phyloP scores from a whole-genome alignment of 2,888 invertebrate species.

The Heliconius ismenius region DNA sequence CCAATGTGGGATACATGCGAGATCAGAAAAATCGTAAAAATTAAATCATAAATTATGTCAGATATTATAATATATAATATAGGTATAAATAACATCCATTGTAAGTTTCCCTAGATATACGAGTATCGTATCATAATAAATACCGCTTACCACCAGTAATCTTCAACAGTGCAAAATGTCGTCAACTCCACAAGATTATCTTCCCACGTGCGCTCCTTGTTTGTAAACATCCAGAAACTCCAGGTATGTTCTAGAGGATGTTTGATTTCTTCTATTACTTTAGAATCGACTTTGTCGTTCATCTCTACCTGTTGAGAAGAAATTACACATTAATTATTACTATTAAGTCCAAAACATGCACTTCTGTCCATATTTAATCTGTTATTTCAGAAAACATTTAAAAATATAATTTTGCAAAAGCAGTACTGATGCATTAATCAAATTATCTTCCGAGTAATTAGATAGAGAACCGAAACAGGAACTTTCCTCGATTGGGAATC shows the following conservation, averaged over 20 bases:
- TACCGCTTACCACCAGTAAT: slow-evolving; percentile 95
- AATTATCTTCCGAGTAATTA: too few relatives aligned
- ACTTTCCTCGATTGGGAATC: too few relatives aligned
- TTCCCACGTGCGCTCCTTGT: slow-evolving; percentile 93
- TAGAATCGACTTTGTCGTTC: background rate
- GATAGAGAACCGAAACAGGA: too few relatives aligned
- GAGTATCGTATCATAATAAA: background rate
- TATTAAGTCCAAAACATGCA: background rate
- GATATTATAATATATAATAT: too few relatives aligned
- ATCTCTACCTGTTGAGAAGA: background rate
- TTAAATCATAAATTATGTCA: too few relatives aligned
- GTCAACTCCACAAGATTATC: slow-evolving; percentile 93
- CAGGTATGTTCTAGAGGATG: slow-evolving; percentile 95
- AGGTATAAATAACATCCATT: too few relatives aligned
- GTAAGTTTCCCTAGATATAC: too few relatives aligned
- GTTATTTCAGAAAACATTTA: too few relatives aligned
- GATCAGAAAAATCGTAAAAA: too few relatives aligned
- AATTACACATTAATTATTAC: background rate
- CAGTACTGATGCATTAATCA: too few relatives aligned
- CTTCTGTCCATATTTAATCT: background rate
- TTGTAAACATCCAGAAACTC: slow-evolving; percentile 97
- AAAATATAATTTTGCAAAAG: too few relatives aligned
- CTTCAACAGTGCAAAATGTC: slow-evolving; percentile 95
- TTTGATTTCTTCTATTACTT: slow-evolving; percentile 73
- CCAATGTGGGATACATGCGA: too few relatives aligned